Evolutionary conservation across 2,797 vertebrate species (phyloP), one percentile per base, ranked within the genome.

Genomic region (Pseudotriccus pelzelni): DNA sequence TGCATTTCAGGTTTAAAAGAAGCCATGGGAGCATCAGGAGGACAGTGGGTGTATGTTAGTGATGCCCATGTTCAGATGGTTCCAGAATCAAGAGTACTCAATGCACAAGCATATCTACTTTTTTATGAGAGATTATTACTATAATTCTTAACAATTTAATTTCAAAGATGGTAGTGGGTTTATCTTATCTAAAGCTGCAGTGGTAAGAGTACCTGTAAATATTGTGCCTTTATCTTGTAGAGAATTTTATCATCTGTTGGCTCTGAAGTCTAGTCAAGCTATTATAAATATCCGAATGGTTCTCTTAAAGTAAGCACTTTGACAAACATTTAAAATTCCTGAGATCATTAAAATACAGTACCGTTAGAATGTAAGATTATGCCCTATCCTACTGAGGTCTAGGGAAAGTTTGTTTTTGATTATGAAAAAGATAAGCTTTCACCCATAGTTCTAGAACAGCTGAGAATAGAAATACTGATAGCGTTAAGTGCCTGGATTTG

Each of bases 21-120:
- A 81, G 95, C 98, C 50, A 88, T 97, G 55, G 96, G 97, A 87
- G 97, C 98, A 63, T 95, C 98, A 39, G 98, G 97, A 93, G 97
- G 98, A 95, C 99, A 99, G 94, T 99, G 99, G 99, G 98, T 99
- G 18, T 99, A 99, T 24, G 97, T 99, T 89, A 99, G 99, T 56
- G 99, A 99, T 95, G 98, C 99, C 89, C 98, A 98, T 0, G 99
- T 99, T 94, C 99, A 99, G 96, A 98, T 98, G 64, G 99, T 99
- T 96, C 98, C 99, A 30, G 99, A 99, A 96, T 99, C 99, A 83
- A 98, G 99, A 98, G 99, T 99, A 60, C 98, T 99, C 76, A 98
- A 98, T 98, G 99, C 99, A 98, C 99, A 99, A 98, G 99, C 99
- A 8, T 99, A 99, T 97, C 98, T 99, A 97, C 99, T 99, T 96